These are phyloP conservation scores for Ammodytes dubius DNA, from an alignment of 2,113 vertebrate genomes.

Conservation along the genomic window DNA sequence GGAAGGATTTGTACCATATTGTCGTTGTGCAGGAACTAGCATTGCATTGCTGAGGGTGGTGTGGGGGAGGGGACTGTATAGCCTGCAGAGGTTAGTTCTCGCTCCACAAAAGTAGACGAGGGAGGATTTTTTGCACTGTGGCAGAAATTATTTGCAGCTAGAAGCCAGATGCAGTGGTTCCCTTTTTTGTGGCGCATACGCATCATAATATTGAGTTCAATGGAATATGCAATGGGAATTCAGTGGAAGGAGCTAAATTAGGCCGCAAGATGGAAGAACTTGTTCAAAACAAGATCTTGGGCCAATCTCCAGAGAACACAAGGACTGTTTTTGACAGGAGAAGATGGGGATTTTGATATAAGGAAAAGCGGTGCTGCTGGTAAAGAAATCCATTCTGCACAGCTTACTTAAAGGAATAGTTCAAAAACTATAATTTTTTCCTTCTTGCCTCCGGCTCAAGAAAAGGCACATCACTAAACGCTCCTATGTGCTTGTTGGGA, in stretches of 20 bases:
- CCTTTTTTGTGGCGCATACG: background rate
- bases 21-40: background rate
- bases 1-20: conserved; percentile 1
- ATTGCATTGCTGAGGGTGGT: background rate
- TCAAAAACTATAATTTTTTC: too few relatives aligned
- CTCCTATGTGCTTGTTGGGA: too few relatives aligned
- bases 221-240: conserved; percentile 24
- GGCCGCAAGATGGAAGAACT: conserved; percentile 17
- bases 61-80: background rate
- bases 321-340: conserved; percentile 3
- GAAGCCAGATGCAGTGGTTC: conserved; percentile 2
- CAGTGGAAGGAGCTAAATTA: conserved; percentile 37
- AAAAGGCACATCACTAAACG: too few relatives aligned
- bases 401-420: too few relatives aligned
- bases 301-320: conserved; percentile 10
- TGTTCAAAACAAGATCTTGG: conserved; percentile 40
- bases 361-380: background rate
- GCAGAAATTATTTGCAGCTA: conserved; percentile 7
- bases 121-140: conserved; percentile 6
- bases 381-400: background rate
- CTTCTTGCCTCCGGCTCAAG: too few relatives aligned
- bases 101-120: background rate
- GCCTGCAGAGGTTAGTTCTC: conserved; percentile 17
- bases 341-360: conserved; percentile 7
- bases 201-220: conserved; percentile 23